phyloP scores from a whole-genome alignment of 2,113 vertebrate species.

The Erpornis zantholeuca region DNA sequence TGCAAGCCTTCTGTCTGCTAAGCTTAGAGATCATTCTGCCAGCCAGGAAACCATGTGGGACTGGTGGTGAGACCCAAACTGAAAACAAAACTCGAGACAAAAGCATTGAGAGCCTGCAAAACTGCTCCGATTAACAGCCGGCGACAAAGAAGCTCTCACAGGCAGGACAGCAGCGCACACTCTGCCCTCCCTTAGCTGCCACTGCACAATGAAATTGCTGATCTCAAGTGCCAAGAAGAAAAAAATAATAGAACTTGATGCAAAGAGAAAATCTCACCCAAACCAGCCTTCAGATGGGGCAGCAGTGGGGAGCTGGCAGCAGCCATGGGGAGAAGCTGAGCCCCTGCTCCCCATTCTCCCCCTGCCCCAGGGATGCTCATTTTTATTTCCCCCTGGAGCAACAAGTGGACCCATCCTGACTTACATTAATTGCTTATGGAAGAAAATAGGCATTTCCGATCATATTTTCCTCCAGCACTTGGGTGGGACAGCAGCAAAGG shows the following conservation, averaged over 20 bases:
- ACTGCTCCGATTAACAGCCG: not conserved
- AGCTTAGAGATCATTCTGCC: not conserved
- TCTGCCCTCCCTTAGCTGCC: not conserved
- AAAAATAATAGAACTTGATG: not conserved
- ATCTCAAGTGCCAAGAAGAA: not conserved
- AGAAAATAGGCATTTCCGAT: not conserved
- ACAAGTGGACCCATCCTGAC: not conserved
- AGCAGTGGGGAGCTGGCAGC: not conserved
- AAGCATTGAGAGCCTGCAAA: not conserved
- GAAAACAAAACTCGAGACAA: slow-evolving; percentile 8
- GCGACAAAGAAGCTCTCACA: not conserved
- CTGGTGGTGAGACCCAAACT: not conserved
- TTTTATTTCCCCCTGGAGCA: not conserved
- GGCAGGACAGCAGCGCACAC: not conserved
- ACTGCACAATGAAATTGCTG: not conserved
- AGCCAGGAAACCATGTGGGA: slow-evolving; percentile 24
- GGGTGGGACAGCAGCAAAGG: not conserved
- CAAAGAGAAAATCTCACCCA: not conserved
- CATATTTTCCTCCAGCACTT: not conserved
- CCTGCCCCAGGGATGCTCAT: not conserved
- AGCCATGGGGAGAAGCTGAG: not conserved
- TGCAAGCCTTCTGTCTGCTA: not conserved
- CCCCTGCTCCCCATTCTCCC: not conserved
- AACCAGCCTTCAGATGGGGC: not conserved
- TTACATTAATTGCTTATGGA: not conserved